phyloP scores from a whole-genome alignment of 2,113 vertebrate species.

The Dromiciops gliroides region DNA sequence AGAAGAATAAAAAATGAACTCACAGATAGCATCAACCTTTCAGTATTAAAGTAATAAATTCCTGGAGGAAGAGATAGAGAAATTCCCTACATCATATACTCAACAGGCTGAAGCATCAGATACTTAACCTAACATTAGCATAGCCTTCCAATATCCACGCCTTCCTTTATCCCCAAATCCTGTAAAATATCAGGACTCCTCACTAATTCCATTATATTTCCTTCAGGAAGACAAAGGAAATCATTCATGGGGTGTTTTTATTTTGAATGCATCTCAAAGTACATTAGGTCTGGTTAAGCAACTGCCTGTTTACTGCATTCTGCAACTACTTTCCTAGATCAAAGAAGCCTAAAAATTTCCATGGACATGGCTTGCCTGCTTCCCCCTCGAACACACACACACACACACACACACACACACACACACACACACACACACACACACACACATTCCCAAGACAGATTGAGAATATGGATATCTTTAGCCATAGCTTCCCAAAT shows the following conservation, averaged over 20 bases:
- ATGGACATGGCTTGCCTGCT: conserved; percentile 41
- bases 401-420: neutral
- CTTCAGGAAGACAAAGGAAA: conserved; percentile 46
- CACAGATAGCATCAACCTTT: neutral
- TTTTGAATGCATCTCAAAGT: conserved; percentile 57
- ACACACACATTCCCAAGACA: conserved; percentile 42
- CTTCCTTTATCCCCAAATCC: neutral
- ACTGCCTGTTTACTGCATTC: conserved; percentile 12
- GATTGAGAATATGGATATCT: conserved; percentile 32
- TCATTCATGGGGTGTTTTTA: conserved; percentile 46
- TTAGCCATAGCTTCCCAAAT: conserved; percentile 67
- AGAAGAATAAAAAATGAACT: neutral
- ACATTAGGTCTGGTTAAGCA: conserved; percentile 11
- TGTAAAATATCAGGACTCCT: neutral
- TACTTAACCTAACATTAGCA: neutral
- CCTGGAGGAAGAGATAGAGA: neutral
- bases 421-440: neutral
- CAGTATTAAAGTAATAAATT: neutral
- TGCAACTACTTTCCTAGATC: conserved; percentile 56
- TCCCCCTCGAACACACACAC: conserved; percentile 51
- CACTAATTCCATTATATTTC: conserved; percentile 2
- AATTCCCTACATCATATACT: neutral
- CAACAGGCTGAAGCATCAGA: neutral
- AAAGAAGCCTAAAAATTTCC: conserved; percentile 51
- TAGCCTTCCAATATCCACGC: neutral